phyloP scores from a whole-genome alignment of 2,888 invertebrate species.

The Diloba caeruleocephala region DNA sequence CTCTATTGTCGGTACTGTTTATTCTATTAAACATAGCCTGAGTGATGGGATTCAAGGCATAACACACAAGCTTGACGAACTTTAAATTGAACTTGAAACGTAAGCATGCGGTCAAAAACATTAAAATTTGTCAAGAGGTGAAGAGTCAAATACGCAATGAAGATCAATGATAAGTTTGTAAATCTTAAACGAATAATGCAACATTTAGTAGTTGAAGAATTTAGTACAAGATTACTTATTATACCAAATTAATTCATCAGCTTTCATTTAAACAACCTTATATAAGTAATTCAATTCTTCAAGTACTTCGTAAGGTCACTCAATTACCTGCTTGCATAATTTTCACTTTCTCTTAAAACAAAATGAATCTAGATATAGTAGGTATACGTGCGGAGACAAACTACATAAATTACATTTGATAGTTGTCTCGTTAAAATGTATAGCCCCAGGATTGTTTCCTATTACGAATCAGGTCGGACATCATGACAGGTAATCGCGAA shows the following conservation, averaged over 20 bases:
- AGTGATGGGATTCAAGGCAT: no score
- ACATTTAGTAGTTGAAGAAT: no score
- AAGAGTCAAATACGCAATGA: no score
- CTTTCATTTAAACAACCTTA: conserved; percentile 8
- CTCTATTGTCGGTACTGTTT: no score
- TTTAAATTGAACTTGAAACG: no score
- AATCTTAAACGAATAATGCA: no score
- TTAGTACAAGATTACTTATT: not conserved
- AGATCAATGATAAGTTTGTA: no score
- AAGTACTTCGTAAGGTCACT: conserved; percentile 24
- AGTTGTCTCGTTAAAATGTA: conserved; percentile 34
- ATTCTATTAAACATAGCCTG: no score
- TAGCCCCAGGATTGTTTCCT: conserved; percentile 45
- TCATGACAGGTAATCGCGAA: conserved; percentile 61
- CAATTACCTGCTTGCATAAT: conserved; percentile 29
- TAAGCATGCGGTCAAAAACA: no score
- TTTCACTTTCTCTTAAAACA: conserved; percentile 38
- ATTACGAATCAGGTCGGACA: conserved; percentile 51
- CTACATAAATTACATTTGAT: conserved; percentile 43
- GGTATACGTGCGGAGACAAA: conserved; percentile 18
- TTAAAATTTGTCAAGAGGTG: no score
- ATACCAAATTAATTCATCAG: not conserved
- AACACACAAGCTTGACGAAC: no score
- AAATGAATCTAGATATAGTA: conserved; percentile 37
- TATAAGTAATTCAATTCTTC: conserved; percentile 14